Base-by-base conservation (phyloP, 2,113 vertebrate species). In the Lepisosteus oculatus region DNA sequence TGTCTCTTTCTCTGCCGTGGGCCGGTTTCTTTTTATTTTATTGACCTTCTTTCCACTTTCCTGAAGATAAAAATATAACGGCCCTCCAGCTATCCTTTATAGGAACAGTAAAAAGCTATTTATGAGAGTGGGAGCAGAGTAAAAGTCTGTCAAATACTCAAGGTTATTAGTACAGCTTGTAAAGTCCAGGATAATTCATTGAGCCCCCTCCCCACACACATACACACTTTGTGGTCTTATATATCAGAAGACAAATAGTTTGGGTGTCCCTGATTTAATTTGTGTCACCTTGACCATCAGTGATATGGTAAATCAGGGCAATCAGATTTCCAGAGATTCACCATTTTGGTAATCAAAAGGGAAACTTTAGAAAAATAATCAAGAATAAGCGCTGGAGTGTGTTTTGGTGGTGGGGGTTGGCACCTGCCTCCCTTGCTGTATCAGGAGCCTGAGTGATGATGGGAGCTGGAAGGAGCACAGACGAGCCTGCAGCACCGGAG, bases 141-240 rank as follows among this genome's bases (percentile, higher is more conserved):
- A 44, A 67, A 73, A 59, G 65, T 67, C 64, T 42, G 71, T 67
- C 62, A 73, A 29, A 67, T 67, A 8, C 43, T 61, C 55, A 73
- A 68, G 65, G 65, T 68, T 73, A 61, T 73, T 65, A 73, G 65
- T 62, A 54, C 43, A 62, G 63, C 17, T 8, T 61, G 65, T 68
- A 68, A 68, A 73, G 47, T 6, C 55, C 42, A 69, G 42, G 15
- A 69, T 64, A 63, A 64, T 45, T 74, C 67, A 62, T 43, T 8
- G 57, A 43, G 57, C 15, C 17, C 66, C 41, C 57, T 43, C 43
- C 43, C 15, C 8, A 51, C 5, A 12, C 47, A 51, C 47, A 29
- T 9, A 51, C 47, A 5, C 47, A 6, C 9, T 51, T 51, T 5
- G 5, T 51, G 47, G 47, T 44, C 44, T 43, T 69, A 54, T 62